A percentile compares a stretch with the other conserved stretches of the same genome.
Conservation (phyloP, 2,888 invertebrate species). For the Ichneumoninae sp. region DNA sequence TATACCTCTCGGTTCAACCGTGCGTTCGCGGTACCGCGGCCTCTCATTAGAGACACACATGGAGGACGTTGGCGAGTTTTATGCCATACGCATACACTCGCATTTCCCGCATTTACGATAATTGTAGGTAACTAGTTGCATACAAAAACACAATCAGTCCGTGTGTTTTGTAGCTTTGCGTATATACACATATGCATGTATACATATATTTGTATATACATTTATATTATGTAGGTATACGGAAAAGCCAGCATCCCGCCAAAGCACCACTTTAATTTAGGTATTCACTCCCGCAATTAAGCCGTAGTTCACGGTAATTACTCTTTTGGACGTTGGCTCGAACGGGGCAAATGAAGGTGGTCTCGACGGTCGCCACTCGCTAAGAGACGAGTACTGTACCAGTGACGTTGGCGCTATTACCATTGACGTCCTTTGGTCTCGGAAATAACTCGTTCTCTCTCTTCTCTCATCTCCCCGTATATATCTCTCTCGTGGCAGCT, state of each 20-base stretch:
- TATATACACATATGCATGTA: not conserved
- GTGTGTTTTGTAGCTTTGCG: conserved; percentile 25
- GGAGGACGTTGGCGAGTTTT: conserved; percentile 36
- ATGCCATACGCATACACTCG: conserved; percentile 18
- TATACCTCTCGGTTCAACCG: not conserved
- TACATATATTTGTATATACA: not conserved
- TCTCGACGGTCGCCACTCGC: conserved; percentile 43
- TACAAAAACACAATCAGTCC: conserved; percentile 77
- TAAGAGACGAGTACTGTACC: conserved; percentile 25
- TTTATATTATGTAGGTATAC: conserved; percentile 16
- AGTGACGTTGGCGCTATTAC: conserved; percentile 23
- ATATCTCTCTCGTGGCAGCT: not conserved
- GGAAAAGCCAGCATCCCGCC: conserved; percentile 45
- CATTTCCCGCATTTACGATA: conserved; percentile 52
- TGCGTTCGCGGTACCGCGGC: conserved; percentile 24
- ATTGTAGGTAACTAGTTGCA: conserved; percentile 73
- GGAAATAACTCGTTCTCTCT: not conserved
- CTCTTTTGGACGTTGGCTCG: conserved; percentile 64
- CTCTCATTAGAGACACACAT: conserved; percentile 53
- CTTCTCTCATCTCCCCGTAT: not conserved
- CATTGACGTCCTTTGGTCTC: conserved; percentile 28
- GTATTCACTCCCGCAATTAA: conserved; percentile 77
- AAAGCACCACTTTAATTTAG: conserved; percentile 76
- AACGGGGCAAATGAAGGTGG: conserved; percentile 52
- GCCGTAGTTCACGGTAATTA: conserved; percentile 78